Percentiles rank a stretch among this genome's conserved stretches.
These are phyloP conservation scores for Sebastes diploproa DNA, from an alignment of 2,797 vertebrate species.

Conservation along the genomic window DNA sequence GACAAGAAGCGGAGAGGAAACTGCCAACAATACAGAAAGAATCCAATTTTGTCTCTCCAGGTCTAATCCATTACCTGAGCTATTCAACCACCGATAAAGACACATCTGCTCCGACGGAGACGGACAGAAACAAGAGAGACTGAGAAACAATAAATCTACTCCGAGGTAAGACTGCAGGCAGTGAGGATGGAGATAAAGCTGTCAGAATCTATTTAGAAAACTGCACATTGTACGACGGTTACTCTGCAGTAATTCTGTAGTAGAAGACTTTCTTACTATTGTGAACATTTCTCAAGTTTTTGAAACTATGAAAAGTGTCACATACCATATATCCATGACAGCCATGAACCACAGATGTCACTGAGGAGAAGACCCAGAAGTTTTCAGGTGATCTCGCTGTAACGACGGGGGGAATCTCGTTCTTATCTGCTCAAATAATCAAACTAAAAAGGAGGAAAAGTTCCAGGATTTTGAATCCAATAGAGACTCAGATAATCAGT, in stretches of 20 bases:
- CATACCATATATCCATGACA: neutral
- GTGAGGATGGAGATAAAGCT: neutral
- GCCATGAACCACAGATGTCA: neutral
- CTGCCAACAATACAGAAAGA: neutral
- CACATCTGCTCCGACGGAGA: slow-evolving; percentile 9
- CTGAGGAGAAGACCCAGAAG: neutral
- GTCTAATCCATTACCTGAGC: slow-evolving; percentile 17
- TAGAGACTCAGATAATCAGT: neutral
- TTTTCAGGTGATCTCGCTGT: neutral
- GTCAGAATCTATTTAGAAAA: neutral
- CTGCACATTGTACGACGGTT: neutral
- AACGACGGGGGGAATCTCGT: no score
- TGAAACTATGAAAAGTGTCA: neutral
- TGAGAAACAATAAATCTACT: neutral
- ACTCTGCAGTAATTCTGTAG: neutral
- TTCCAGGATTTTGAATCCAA: neutral
- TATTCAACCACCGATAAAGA: slow-evolving; percentile 12
- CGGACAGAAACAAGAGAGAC: neutral
- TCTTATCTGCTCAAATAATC: no score
- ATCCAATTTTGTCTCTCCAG: neutral
- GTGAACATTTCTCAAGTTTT: neutral
- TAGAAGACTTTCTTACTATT: neutral
- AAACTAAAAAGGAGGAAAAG: no score
- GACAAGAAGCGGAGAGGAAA: neutral
- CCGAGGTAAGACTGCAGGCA: neutral